phyloP scores from a whole-genome alignment of 2,797 vertebrate species.

The Gephyroberyx darwinii region DNA sequence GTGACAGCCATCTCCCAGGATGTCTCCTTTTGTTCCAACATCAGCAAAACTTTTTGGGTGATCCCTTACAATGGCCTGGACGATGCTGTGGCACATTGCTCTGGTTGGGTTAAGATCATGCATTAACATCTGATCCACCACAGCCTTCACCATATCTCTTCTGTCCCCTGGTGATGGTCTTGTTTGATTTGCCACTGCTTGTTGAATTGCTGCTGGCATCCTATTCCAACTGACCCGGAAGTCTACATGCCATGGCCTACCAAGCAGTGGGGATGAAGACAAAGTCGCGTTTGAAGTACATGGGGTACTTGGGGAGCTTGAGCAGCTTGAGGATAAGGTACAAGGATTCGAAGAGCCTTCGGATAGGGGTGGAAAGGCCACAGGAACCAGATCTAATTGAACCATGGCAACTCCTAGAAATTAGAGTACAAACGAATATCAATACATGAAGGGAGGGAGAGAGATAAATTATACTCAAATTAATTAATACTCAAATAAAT shows the following conservation, averaged over 20 bases:
- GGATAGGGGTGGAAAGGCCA: background rate
- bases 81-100: too few species aligned
- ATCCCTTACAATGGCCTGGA: too few species aligned
- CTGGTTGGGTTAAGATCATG: too few species aligned
- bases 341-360: conserved; percentile 10
- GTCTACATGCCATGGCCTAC: background rate
- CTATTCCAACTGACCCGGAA: conserved; percentile 5
- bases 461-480: too few species aligned
- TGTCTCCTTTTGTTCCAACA: too few species aligned
- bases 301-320: too few species aligned
- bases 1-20: conserved; percentile 4
- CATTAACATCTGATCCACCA: conserved; percentile 9
- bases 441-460: conserved; percentile 16
- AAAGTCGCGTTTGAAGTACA: background rate
- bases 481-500: too few species aligned
- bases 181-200: background rate
- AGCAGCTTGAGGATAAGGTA: background rate
- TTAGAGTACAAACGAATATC: conserved; percentile 10
- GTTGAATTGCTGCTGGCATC: conserved; percentile 12
- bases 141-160: conserved; percentile 2
- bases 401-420: conserved; percentile 10
- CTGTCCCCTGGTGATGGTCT: conserved; percentile 15
- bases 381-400: conserved; percentile 3
- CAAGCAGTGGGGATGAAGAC: background rate
- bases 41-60: too few species aligned